Evolutionary conservation across 1,140 invertebrate species (phyloP).

Genomic region (Pseudomyrmex pallidus): DNA sequence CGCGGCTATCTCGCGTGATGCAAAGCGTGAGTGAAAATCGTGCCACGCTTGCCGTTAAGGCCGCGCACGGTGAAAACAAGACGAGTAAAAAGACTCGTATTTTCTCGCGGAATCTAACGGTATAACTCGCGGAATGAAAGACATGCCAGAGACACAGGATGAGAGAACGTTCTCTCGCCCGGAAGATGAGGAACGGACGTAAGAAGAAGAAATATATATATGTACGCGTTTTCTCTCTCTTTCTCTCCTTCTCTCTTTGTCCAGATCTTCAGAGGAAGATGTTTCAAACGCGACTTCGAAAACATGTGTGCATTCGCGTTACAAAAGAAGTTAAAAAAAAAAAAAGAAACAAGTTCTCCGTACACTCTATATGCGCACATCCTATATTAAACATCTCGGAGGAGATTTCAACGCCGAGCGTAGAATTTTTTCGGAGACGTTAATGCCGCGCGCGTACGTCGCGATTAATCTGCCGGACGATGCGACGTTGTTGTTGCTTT

Average conservation of each 20-base stretch:
- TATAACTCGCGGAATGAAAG: constrained; percentile 4
- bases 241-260: background rate
- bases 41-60: constrained; percentile 1
- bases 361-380: too few species aligned
- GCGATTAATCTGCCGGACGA: too few species aligned
- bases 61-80: constrained; percentile 22
- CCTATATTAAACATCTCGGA: background rate
- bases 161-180: background rate
- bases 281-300: background rate
- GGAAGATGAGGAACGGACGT: background rate
- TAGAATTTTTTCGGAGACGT: constrained; percentile 8
- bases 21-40: constrained; percentile 48
- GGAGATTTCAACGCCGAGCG: constrained; percentile 25
- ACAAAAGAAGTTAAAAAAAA: background rate
- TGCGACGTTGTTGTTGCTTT: background rate
- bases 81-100: constrained; percentile 32
- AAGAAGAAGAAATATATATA: background rate
- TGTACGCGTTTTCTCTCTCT: background rate
- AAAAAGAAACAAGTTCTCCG: too few species aligned
- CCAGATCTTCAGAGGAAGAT: background rate
- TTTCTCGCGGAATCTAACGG: constrained; percentile 42
- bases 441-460: background rate
- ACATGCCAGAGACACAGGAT: constrained; percentile 13
- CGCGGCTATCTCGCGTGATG: constrained; percentile 21
- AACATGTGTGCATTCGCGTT: background rate